phyloP scores from a whole-genome alignment of 2,797 vertebrate genomes.

The Phrynocephalus guinanensis region DNA sequence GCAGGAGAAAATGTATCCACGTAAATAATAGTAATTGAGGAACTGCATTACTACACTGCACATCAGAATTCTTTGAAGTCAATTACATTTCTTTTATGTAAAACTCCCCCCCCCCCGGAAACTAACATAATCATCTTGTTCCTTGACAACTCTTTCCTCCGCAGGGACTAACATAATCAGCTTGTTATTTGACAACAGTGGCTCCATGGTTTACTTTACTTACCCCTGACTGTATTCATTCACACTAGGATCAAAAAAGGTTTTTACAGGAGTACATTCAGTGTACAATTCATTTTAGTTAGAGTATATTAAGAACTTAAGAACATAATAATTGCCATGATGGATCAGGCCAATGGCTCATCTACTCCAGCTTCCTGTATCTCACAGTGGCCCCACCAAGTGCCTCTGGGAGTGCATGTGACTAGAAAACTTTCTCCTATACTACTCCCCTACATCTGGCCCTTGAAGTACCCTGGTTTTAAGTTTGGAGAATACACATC shows the following conservation, averaged over 20 bases:
- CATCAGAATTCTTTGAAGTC: slow-evolving; percentile 1
- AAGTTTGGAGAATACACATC: no score
- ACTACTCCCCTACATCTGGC: no score
- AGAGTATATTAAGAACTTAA: neutral
- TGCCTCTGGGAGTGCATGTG: no score
- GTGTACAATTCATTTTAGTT: neutral
- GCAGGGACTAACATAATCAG: no score
- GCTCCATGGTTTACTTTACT: neutral
- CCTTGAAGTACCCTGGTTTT: no score
- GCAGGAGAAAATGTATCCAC: neutral
- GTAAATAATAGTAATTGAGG: neutral
- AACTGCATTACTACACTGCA: slow-evolving; percentile 1
- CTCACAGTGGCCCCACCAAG: no score
- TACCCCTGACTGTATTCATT: neutral
- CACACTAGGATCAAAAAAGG: neutral
- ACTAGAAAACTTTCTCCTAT: no score
- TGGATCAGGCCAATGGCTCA: no score
- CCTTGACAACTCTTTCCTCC: no score
- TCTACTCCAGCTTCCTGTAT: no score
- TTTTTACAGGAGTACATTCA: neutral
- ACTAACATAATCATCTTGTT: neutral
- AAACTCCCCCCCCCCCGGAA: neutral
- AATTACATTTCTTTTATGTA: slow-evolving; percentile 22
- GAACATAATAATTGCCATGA: no score
- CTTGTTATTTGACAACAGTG: slow-evolving; percentile 3